Evolutionary conservation across 2,113 vertebrate species (phyloP).

Genomic region (Elanus axillaris): DNA sequence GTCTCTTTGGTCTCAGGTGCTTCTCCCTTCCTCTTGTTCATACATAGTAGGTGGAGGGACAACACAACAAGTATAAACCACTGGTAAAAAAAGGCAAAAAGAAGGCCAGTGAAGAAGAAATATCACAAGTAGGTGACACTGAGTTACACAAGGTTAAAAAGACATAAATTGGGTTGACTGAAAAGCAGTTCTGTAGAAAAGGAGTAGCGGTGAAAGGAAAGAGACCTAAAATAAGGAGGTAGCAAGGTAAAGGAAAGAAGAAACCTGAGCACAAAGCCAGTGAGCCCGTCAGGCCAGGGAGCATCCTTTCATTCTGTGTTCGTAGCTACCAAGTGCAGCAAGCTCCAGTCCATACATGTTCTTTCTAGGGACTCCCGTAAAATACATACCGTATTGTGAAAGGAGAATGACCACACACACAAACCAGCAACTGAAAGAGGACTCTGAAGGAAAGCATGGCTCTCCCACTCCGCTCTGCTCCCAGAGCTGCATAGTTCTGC

Average conservation of each 20-base stretch:
- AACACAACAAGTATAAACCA: not conserved
- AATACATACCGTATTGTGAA: not conserved
- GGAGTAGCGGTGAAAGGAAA: not conserved
- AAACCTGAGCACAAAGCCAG: not conserved
- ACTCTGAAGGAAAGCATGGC: not conserved
- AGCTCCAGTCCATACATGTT: not conserved
- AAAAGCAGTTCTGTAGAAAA: not conserved
- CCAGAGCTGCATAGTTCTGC: not conserved
- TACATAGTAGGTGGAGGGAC: not conserved
- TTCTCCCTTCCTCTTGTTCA: not conserved
- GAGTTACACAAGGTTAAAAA: not conserved
- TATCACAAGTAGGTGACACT: not conserved
- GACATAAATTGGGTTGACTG: not conserved
- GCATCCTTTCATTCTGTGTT: not conserved
- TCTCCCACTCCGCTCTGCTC: not conserved
- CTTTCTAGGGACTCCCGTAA: not conserved
- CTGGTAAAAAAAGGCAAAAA: not conserved
- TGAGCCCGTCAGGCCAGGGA: not conserved
- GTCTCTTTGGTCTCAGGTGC: not conserved
- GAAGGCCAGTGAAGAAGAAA: not conserved
- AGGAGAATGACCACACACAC: not conserved
- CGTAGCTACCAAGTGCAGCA: not conserved
- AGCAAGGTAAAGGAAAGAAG: not conserved
- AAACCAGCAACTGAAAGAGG: not conserved
- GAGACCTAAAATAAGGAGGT: not conserved